A percentile compares a stretch with the other conserved stretches of the same genome.
Conservation (phyloP, 2,113 vertebrate genomes). For the Nothobranchius furzeri region DNA sequence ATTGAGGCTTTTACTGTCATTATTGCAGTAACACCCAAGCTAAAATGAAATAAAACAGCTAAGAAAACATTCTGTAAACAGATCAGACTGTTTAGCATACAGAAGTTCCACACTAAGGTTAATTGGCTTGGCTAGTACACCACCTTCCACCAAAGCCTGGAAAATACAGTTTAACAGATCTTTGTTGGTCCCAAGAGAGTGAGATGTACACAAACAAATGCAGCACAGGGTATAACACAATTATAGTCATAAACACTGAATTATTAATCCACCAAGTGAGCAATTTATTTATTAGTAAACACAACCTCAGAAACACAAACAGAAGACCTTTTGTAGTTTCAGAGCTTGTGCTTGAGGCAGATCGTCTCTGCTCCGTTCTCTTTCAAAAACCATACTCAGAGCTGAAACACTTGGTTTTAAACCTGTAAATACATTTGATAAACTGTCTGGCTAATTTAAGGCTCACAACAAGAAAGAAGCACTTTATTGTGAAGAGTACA, state of each 20-base stretch:
- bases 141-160: slow-evolving; percentile 11
- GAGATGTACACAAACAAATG: slow-evolving; percentile 11
- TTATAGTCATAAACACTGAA: slow-evolving; percentile 9
- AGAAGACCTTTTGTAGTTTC: slow-evolving; percentile 7
- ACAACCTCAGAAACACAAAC: slow-evolving; percentile 5
- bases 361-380: slow-evolving; percentile 2
- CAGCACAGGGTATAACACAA: slow-evolving; percentile 2
- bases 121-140: slow-evolving; percentile 12
- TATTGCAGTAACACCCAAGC: too few relatives aligned
- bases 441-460: background rate
- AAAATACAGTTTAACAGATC: slow-evolving; percentile 36
- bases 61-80: background rate
- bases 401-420: background rate
- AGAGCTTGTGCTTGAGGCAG: slow-evolving; percentile 5
- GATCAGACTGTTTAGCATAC: slow-evolving; percentile 26
- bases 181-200: slow-evolving; percentile 16
- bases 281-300: slow-evolving; percentile 1
- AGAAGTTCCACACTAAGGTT: slow-evolving; percentile 21
- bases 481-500: background rate
- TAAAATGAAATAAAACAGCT: background rate
- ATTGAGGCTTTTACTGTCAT: too few relatives aligned
- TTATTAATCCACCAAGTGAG: slow-evolving; percentile 13
- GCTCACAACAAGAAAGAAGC: background rate
- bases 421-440: background rate
- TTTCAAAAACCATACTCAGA: background rate